These are phyloP conservation scores for Drosophila watanabei DNA, from an alignment of 1,140 invertebrate species.

Conservation along the genomic window DNA sequence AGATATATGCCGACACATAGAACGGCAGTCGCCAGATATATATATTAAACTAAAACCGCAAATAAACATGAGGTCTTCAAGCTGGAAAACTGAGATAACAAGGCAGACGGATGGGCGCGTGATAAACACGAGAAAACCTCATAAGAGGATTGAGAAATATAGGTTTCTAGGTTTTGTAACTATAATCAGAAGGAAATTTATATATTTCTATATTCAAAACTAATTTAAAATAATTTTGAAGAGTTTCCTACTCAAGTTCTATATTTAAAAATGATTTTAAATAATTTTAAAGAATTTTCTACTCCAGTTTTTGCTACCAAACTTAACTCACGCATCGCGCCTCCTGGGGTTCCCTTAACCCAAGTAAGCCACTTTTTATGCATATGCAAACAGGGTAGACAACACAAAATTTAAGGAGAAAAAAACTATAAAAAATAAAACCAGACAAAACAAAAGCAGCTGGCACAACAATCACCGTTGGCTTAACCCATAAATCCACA, in stretches of 20 bases:
- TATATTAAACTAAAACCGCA: slow-evolving; percentile 62
- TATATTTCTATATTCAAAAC: background rate
- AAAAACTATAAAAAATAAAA: slow-evolving; percentile 7
- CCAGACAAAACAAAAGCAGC: slow-evolving; percentile 36
- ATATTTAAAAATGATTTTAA: background rate
- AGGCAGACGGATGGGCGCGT: slow-evolving; percentile 23
- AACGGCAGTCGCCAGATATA: slow-evolving; percentile 27
- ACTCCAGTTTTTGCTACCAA: background rate
- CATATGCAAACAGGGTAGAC: slow-evolving; percentile 64
- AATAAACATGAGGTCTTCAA: slow-evolving; percentile 60
- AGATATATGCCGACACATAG: slow-evolving; percentile 31
- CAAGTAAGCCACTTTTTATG: slow-evolving; percentile 39
- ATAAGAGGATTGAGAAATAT: too few species aligned
- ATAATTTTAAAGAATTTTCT: background rate
- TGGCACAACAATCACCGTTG: slow-evolving; percentile 34
- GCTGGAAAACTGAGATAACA: slow-evolving; percentile 22
- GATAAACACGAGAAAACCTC: background rate
- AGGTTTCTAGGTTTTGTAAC: background rate
- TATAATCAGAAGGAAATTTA: background rate
- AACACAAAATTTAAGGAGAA: slow-evolving; percentile 10
- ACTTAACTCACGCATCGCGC: background rate
- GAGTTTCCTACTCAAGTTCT: too few species aligned
- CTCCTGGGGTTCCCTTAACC: background rate
- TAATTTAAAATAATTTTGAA: background rate
- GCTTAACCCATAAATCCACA: slow-evolving; percentile 71